These are phyloP conservation scores for Typhlichthys eigenmanni DNA, from an alignment of 2,797 vertebrate species.

Conservation along the genomic window DNA sequence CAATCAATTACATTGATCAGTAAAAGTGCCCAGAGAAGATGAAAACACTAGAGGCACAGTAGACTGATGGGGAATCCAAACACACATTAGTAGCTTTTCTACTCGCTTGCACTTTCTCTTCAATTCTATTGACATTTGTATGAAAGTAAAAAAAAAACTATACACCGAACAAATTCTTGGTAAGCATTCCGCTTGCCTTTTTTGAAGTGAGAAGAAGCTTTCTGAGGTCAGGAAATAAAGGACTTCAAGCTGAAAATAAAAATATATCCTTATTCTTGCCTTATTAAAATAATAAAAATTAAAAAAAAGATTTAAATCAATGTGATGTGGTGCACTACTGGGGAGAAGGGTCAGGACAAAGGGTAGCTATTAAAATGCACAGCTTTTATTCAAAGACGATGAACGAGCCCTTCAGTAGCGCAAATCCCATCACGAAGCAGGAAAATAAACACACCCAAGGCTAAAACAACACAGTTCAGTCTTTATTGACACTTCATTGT, in stretches of 20 bases:
- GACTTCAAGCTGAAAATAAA: conserved; percentile 28
- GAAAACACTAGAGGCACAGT: conserved; percentile 33
- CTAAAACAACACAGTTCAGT: conserved; percentile 71
- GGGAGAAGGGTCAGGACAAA: conserved; percentile 57
- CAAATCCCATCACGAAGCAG: conserved; percentile 41
- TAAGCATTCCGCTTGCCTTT: conserved; percentile 58
- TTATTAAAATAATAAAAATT: conserved; percentile 1
- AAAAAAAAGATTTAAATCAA: conserved; percentile 39
- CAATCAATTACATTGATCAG: conserved; percentile 71
- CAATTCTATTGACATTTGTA: conserved; percentile 65
- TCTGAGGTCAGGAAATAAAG: conserved; percentile 62
- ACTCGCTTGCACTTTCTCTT: conserved; percentile 10
- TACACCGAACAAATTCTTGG: conserved; percentile 55
- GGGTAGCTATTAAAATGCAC: conserved; percentile 64
- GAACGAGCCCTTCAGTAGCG: conserved; percentile 34
- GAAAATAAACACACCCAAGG: conserved; percentile 61
- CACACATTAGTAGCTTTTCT: conserved; percentile 48
- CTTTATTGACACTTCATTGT: conserved; percentile 78
- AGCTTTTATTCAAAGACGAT: conserved; percentile 55
- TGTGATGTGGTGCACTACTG: conserved; percentile 50
- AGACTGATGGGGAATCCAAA: conserved; percentile 48
- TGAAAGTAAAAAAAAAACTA: conserved; percentile 51
- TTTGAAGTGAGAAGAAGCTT: conserved; percentile 52
- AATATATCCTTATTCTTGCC: conserved; percentile 38
- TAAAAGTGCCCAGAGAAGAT: conserved; percentile 53